Percentiles rank a stretch among this genome's conserved stretches.
Conservation (phyloP, 2,797 vertebrate species). For the Arrhamphus sclerolepis region DNA sequence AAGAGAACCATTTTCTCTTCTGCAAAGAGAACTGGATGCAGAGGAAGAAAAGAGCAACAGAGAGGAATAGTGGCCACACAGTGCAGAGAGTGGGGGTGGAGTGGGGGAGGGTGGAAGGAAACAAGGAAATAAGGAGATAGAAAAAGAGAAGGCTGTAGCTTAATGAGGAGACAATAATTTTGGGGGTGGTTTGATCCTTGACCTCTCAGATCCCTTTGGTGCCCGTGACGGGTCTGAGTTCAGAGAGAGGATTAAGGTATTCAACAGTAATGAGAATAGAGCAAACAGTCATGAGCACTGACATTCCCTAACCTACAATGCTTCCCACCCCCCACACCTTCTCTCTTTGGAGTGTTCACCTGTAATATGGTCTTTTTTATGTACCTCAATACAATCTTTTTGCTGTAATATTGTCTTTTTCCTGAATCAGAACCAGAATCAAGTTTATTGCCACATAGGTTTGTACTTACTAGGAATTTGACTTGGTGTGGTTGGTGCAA, state of each 20-base stretch:
- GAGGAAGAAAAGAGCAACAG: conserved; percentile 29
- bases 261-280: conserved; percentile 73
- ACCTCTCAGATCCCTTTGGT: conserved; percentile 64
- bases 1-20: conserved; percentile 38
- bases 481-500: too few species aligned
- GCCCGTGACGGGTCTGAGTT: conserved; percentile 66
- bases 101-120: conserved; percentile 10
- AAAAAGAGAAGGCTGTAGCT: conserved; percentile 29
- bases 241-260: conserved; percentile 73
- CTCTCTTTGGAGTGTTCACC: not conserved
- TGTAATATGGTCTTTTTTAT: too few species aligned
- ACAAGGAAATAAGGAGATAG: not conserved
- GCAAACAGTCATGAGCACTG: conserved; percentile 56
- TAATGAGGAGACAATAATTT: conserved; percentile 68
- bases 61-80: conserved; percentile 16
- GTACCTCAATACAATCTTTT: too few species aligned
- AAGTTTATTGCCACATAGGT: too few species aligned
- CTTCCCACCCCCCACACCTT: conserved; percentile 3
- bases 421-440: too few species aligned
- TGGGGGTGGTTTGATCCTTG: conserved; percentile 66
- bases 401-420: too few species aligned
- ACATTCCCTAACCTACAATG: conserved; percentile 45
- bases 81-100: conserved; percentile 10
- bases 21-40: conserved; percentile 12
- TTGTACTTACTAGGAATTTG: too few species aligned